A percentile compares a stretch with the other conserved stretches of the same genome.
Evolutionary conservation across 2,888 invertebrate species (phyloP).

Genomic region (Cephus pulcher): DNA sequence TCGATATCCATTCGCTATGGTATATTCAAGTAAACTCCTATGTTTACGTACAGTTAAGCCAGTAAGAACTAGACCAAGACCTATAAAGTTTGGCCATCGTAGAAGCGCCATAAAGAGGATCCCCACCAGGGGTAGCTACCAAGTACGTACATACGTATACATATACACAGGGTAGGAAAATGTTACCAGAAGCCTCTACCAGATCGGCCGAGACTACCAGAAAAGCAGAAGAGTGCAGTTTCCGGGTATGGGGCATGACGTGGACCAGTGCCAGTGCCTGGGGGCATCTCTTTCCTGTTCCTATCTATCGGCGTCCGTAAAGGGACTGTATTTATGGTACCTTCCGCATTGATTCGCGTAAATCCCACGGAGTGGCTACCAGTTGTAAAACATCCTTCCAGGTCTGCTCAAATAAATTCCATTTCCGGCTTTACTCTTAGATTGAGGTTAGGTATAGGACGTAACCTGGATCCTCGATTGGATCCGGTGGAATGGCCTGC

Average conservation of each 20-base stretch:
- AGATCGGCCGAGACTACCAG: neutral
- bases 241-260: neutral
- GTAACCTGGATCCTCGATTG: neutral
- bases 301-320: slow-evolving; percentile 31
- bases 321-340: slow-evolving; percentile 45
- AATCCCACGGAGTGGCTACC: slow-evolving; percentile 38
- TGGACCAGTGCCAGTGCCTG: neutral
- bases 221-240: neutral
- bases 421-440: neutral
- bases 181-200: neutral
- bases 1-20: neutral
- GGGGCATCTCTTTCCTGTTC: slow-evolving; percentile 26
- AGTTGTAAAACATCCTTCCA: slow-evolving; percentile 12
- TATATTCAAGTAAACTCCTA: slow-evolving; percentile 11
- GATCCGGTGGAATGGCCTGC: neutral
- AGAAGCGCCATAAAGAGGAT: slow-evolving; percentile 47
- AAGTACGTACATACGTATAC: neutral
- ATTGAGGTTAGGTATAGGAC: neutral
- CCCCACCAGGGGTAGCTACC: neutral
- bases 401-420: slow-evolving; percentile 4
- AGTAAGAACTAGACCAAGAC: slow-evolving; percentile 18
- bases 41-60: slow-evolving; percentile 29
- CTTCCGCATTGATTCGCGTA: slow-evolving; percentile 46
- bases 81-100: slow-evolving; percentile 49
- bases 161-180: neutral